phyloP scores from a whole-genome alignment of 2,113 vertebrate species.

The Seriola aureovittata region DNA sequence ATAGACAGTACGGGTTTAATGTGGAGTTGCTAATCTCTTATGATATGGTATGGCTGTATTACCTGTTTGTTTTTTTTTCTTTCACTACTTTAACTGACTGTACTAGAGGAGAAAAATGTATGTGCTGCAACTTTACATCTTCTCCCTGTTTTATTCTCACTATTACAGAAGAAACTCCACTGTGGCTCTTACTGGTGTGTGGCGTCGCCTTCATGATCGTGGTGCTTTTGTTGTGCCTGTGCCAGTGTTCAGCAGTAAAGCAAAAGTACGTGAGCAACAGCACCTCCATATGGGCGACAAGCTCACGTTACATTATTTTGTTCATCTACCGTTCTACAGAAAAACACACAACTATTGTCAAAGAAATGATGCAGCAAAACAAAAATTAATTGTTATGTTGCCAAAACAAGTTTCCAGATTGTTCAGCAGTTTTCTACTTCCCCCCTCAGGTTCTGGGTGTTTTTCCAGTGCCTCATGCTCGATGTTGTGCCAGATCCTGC shows the following conservation, averaged over 20 bases:
- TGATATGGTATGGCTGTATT: background rate
- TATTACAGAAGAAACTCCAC: constrained; percentile 43
- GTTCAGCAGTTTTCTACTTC: constrained; percentile 9
- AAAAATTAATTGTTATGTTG: background rate
- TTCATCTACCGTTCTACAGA: background rate
- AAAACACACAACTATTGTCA: background rate
- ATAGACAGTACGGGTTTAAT: background rate
- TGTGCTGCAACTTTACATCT: background rate
- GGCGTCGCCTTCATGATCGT: accelerated
- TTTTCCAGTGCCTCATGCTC: constrained; percentile 68
- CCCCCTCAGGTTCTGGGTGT: constrained; percentile 57
- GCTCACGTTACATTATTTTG: background rate
- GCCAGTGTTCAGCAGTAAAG: constrained; percentile 62
- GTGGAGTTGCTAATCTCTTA: background rate
- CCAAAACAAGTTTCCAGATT: background rate
- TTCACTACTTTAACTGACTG: background rate
- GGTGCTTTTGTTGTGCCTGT: constrained; percentile 49
- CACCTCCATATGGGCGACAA: background rate
- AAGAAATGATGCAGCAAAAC: background rate
- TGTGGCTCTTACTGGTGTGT: background rate
- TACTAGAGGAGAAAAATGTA: background rate
- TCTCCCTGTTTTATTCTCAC: background rate
- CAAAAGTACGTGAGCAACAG: constrained; percentile 68
- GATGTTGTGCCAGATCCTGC: constrained; percentile 84
- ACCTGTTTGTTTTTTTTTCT: background rate